Evolutionary conservation across 2,113 vertebrate species (phyloP), one percentile per base, ranked within the genome.

Genomic region (Numida meleagris): DNA sequence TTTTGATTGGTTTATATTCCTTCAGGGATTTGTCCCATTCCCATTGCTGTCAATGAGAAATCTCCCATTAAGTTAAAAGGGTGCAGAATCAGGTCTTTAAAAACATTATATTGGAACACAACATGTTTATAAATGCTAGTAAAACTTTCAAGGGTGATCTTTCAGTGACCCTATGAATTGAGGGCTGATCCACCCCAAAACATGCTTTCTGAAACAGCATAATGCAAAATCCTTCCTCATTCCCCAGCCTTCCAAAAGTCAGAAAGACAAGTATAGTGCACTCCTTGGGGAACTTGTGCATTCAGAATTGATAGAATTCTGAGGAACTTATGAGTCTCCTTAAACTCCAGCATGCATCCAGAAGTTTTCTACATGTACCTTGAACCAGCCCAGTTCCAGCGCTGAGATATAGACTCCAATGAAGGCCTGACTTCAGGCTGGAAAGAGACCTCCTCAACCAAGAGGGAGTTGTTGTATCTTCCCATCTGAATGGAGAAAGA

Each of bases 381-480:
- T 29, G 51, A 72, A 33, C 23, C 33, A 23, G 24, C 10, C 9
- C 15, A 0, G 0, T 12, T 23, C 16, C 34, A 24, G 31, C 36
- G 13, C 36, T 88, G 62, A 78, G 51, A 36, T 5, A 15, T 1
- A 5, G 55, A 29, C 13, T 0, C 8, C 25, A 21, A 6, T 38
- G 51, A 6, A 15, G 14, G 27, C 23, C 17, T 50, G 67, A 12
- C 43, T 55, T 61, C 36, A 34, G 43, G 10, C 29, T 51, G 33
- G 46, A 87, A 23, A n/a, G 13, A 0, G 1, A 29, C 13, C 34
- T 29, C 23, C 33, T 2, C 2, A 33, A 55, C 15, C 42, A 21
- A 40, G 17, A 40, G 10, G 25, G 40, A 80, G 4, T 17, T 14
- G 9, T 11, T 1, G 0, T 15, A 7, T 23, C 23, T 65, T 46